Base-by-base conservation (phyloP, 1,140 invertebrate species). In the Aphelenchoides besseyi region DNA sequence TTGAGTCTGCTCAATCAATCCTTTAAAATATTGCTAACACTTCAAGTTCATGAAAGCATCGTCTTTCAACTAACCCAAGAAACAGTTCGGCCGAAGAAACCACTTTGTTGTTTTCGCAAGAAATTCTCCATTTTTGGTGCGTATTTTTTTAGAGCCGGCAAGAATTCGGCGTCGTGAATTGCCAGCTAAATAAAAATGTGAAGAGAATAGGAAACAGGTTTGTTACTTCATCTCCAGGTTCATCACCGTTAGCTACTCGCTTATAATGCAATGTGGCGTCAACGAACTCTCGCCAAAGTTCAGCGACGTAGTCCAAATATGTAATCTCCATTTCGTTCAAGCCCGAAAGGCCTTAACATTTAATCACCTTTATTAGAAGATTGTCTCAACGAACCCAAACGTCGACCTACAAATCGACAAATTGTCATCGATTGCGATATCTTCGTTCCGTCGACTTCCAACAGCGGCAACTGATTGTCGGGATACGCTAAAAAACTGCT, bases 391-490 rank as follows among this genome's bases (percentile, higher is more conserved):
- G n/a, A 8, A 59, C 18, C 18, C 23, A 59, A 32, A 5, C 18
- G 3, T 5, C 29, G 23, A 12, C 33, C 62, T 16, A 66, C 5
- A 29, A 54, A 66, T 67, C 62, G 30, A 67, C 16, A 52, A 29
- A 66, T 66, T 8, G 62, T 67, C 62, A 66, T 66, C 3, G 3
- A 66, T 67, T 66, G 33, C 3, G 3, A 16, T 16, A 66, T 16
- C 26, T 48, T 5, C 5, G 16, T 16, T 5, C 26, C 26, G 62
- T 66, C 61, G 62, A 66, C 62, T 67, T 55, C 3, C 23, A 66
- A 29, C 62, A 66, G 16, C 5, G 62, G 62, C 3, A 55, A 26
- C 16, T 67, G 5, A 59, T 67, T 16, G 62, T 66, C 30, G 3
- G 62, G 26, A 16, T 52, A 59, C 5, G n/a, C 62, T 66, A 32